phyloP scores from a whole-genome alignment of 2,888 invertebrate species.

The Nemoura dubitans region DNA sequence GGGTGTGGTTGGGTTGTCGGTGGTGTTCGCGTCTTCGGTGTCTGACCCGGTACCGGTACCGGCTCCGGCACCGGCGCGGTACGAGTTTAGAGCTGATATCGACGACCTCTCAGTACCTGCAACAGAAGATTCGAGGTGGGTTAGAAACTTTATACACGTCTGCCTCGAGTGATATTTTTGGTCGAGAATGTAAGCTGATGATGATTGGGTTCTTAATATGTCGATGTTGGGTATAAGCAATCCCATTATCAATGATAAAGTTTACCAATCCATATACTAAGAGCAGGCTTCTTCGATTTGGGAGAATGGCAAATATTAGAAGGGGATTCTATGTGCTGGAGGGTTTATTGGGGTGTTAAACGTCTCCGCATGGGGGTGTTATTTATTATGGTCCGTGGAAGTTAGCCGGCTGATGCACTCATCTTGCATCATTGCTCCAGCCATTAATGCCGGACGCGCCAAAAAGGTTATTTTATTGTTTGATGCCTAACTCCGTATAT shows the following conservation, averaged over 20 bases:
- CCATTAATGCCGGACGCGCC: conserved; percentile 28
- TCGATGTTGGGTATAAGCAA: no score
- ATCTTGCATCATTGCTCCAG: conserved; percentile 14
- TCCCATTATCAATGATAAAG: no score
- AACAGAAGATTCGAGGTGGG: conserved; percentile 53
- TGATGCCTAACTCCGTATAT: no score
- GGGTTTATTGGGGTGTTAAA: conserved; percentile 36
- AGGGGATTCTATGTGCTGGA: not conserved
- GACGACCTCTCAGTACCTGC: conserved; percentile 63
- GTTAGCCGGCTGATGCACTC: conserved; percentile 29
- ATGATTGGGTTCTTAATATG: no score
- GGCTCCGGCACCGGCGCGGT: conserved; percentile 68
- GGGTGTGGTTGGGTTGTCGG: conserved; percentile 66
- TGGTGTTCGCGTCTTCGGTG: conserved; percentile 68
- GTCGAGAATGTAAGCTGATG: no score
- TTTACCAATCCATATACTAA: no score
- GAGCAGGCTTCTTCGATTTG: no score
- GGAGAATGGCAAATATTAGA: no score
- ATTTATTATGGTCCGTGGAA: conserved; percentile 2
- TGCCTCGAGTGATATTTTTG: no score
- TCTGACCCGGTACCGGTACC: conserved; percentile 69
- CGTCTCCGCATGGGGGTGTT: not conserved
- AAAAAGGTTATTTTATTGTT: conserved; percentile 29
- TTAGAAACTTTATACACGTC: no score
- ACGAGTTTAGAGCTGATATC: conserved; percentile 56